Evolutionary conservation across 2,113 vertebrate genomes (phyloP), one percentile per base, ranked within the genome.

Genomic region (Chelonoidis abingdonii): DNA sequence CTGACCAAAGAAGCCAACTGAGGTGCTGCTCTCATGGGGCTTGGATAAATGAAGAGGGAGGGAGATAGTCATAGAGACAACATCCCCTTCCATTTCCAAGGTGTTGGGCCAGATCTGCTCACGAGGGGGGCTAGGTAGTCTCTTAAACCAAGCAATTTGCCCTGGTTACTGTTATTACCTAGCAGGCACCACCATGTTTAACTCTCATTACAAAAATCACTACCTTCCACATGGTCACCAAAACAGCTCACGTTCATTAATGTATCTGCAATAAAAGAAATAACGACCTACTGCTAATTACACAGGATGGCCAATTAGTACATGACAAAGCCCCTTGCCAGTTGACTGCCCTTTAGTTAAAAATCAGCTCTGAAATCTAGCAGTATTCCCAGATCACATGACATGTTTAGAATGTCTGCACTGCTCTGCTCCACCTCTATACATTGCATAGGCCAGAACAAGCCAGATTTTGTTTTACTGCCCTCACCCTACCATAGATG

Each of bases 141-240:
- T 27, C 57, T 59, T 59, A 59, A 59, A 29, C 27, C 57, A 59
- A 47, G 76, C 29, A 0, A 0, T 35, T 72, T 87, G 82, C 80
- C 87, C 13, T 93, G 85, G 89, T 86, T 90, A 22, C 2, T 41
- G 29, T 93, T 89, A 84, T 82, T 84, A 72, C 50, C 54, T 56
- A 91, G 90, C n/a, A 84, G 80, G 89, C 82, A 86, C 5, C 41
- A 75, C 8, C 1, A 0, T 10, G 35, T 78, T 87, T 80, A 72
- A 44, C 87, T n/a, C 84, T 90, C 56, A 72, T 52, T 86, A 41
- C 38, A 24, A 75, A 75, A 75, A 49, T 10, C 38, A 75, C 19
- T 24, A 38, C 5, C 5, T 41, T 75, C 21, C 38, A 22, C 72
- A 75, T n/a, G 69, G 72, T 16, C 80, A 84, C 79, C 84, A 89